Base-by-base conservation (phyloP, 2,797 vertebrate genomes). In the Platyrinchus mystaceus region DNA sequence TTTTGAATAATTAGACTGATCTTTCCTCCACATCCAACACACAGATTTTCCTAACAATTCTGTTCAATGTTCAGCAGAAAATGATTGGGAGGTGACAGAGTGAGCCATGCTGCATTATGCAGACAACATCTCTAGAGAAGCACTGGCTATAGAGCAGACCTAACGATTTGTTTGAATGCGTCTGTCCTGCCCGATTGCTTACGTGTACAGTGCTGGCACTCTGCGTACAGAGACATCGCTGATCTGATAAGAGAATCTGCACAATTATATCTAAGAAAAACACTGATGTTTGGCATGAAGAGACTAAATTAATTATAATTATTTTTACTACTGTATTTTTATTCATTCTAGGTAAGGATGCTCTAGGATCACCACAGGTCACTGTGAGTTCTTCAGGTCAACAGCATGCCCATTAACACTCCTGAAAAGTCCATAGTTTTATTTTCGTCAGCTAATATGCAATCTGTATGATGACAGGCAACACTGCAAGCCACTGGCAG, bases 1-100 rank as follows among this genome's bases (percentile, higher is more conserved):
- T 87, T 93, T 69, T 68, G 50, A 94, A 93, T 58, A 39, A 70
- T 80, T 87, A 96, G 44, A 79, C 9, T 64, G 36, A 90, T 68
- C 76, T 84, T 94, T 49, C 27, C 49, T 41, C 67, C 50, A 64
- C 36, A 39, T 53, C 23, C 69, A 32, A 26, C 30, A 50, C 30
- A 77, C 10, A 81, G 23, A 85, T 56, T 91, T 87, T 86, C 68
- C 46, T 55, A 56, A 58, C 15, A 14, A 17, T 55, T 83, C 34
- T 73, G 34, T 74, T 91, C 86, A 79, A 41, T n/a, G 17, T 37
- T 82, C 71, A 94, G 47, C 27, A 87, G 37, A 63, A 52, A 83
- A 49, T 26, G n/a, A 88, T n/a, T 4, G 7, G 16, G 26, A 30
- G 11, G 19, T 37, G 26, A 49, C 73, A 73, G 27, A 77, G 20